Base-by-base conservation (phyloP, 92 coral and sea anemone genomes). In the Siderastrea radians region DNA sequence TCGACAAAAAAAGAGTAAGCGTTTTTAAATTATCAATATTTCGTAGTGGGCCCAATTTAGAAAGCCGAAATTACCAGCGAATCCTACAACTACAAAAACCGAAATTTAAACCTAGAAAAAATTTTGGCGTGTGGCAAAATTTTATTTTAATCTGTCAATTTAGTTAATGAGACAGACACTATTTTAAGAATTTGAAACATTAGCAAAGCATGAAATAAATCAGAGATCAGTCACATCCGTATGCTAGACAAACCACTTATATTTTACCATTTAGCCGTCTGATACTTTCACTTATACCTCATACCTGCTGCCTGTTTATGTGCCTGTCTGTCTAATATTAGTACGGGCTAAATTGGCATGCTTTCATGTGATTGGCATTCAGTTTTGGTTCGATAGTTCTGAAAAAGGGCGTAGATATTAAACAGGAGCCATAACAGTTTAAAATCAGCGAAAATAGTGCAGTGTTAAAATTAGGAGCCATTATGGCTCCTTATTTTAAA, bases 91-190 rank as follows among this genome's bases (percentile, higher is more conserved):
- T 58, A 58, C 10, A 58, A 57, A 58, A 58, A 58, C 62, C 14
- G 51, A 68, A 38, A 10, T 11, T 8, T 44, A 53, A 44, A 7
- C 46, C 44, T 44, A 16, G 26, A 3, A 5, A 13, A 47, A 73
- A 50, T 73, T 51, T 17, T 51, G 47, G 45, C 78, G 78, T 51
- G 63, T 52, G 78, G 63, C 62, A 53, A 53, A 74, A 5, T 11
- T 52, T 74, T 1, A 74, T 49, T 2, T 9, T 74, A 17, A 74
- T 17, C 6, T 26, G 4, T 61, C 16, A 61, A 5, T 3, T 6
- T 9, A 67, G 43, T 14, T 16, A 43, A 65, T 26, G 49, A 67
- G 72, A 67, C 47, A 67, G 48, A 67, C 72, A 67, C n/a, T 16
- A 26, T 26, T 26, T 26, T 55, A 55, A 55, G 61, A 3, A 55